Percentiles rank a stretch among this genome's conserved stretches.
Evolutionary conservation across 2,113 vertebrate species (phyloP).

Genomic region (Gavialis gangeticus): DNA sequence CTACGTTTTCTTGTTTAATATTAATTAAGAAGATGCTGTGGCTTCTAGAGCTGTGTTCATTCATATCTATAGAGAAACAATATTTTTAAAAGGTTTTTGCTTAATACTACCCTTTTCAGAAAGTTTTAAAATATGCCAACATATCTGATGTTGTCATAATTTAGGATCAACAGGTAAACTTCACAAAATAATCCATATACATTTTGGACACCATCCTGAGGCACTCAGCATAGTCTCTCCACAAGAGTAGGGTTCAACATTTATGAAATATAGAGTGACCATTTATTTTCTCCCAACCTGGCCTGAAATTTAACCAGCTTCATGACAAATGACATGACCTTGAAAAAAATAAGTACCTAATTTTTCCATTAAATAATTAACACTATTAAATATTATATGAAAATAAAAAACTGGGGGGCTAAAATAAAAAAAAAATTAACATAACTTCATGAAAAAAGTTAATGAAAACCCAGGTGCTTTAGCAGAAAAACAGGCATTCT

Average conservation of each 20-base stretch:
- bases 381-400: too few relatives aligned
- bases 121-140: neutral
- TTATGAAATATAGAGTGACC: neutral
- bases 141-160: neutral
- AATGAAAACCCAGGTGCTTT: neutral
- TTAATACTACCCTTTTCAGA: neutral
- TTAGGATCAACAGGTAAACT: neutral
- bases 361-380: too few relatives aligned
- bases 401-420: neutral
- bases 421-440: neutral
- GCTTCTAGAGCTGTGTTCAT: conserved; percentile 97
- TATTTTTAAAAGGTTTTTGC: neutral
- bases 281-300: neutral
- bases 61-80: conserved; percentile 90
- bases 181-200: fast-evolving
- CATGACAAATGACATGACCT: neutral
- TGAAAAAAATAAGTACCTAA: fast-evolving
- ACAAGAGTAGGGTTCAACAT: neutral
- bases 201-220: neutral
- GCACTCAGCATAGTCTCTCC: neutral
- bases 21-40: conserved; percentile 98
- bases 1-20: conserved; percentile 97
- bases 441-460: neutral
- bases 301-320: neutral
- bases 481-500: neutral